A percentile compares a stretch with the other conserved stretches of the same genome.
Evolutionary conservation across 2,888 invertebrate species (phyloP).

Genomic region (Lasioglossum vierecki): DNA sequence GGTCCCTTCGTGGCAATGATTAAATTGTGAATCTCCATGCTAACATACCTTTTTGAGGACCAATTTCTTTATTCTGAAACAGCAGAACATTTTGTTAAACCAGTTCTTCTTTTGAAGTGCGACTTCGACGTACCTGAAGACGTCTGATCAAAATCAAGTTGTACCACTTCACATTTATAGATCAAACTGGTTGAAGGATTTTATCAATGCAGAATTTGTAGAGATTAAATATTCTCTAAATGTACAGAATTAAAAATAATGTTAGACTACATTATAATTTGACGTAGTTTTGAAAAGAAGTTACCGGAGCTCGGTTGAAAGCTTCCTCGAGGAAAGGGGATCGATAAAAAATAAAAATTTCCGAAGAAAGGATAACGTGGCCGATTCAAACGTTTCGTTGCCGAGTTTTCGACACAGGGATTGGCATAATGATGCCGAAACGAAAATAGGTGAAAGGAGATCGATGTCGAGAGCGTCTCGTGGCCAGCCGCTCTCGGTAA

Average conservation of each 20-base stretch:
- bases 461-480: neutral
- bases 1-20: neutral
- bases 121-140: neutral
- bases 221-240: too few relatives aligned
- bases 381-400: neutral
- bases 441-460: neutral
- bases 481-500: neutral
- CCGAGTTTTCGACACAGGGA: neutral
- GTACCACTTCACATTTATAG: too few relatives aligned
- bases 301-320: too few relatives aligned
- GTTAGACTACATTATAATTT: neutral
- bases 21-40: neutral
- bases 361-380: neutral
- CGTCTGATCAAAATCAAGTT: too few relatives aligned
- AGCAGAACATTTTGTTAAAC: neutral
- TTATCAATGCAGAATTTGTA: too few relatives aligned
- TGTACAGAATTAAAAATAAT: neutral
- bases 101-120: neutral
- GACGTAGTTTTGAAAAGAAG: neutral
- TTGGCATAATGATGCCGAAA: slow-evolving; percentile 3
- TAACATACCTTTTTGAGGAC: neutral
- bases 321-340: too few relatives aligned
- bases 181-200: too few relatives aligned
- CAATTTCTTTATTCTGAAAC: neutral
- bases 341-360: neutral